These are phyloP conservation scores for Drosophila lacteicornis DNA, from an alignment of 1,140 invertebrate species.

Conservation along the genomic window DNA sequence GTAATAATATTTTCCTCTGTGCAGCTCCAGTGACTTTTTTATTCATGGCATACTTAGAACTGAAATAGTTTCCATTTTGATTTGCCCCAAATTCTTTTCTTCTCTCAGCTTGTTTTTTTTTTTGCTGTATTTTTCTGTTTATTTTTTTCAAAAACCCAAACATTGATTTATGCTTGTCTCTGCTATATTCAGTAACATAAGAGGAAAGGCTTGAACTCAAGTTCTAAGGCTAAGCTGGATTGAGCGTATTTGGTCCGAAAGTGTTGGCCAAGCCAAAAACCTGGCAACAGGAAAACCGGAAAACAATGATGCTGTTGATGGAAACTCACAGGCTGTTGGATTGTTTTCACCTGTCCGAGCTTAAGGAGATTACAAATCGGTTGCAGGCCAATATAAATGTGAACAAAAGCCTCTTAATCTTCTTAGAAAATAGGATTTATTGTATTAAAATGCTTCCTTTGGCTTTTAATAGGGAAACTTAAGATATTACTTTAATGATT, in stretches of 20 bases:
- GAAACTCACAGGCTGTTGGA: slow-evolving; percentile 3
- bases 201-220: slow-evolving; percentile 1
- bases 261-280: slow-evolving; percentile 9
- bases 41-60: slow-evolving; percentile 53
- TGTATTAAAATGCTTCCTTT: neutral
- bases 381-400: slow-evolving; percentile 1
- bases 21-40: slow-evolving; percentile 4
- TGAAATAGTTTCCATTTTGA: slow-evolving; percentile 22
- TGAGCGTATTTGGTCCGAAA: neutral
- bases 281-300: neutral
- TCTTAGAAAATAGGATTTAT: neutral
- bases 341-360: slow-evolving; percentile 9
- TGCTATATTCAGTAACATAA: slow-evolving; percentile 21
- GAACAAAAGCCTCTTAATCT: neutral
- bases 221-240: slow-evolving; percentile 23
- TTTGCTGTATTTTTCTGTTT: slow-evolving; percentile 4
- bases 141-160: slow-evolving; percentile 19
- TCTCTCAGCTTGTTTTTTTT: neutral
- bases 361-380: slow-evolving; percentile 20
- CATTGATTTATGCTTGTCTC: slow-evolving; percentile 64
- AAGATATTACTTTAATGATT: too few species aligned
- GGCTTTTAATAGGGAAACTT: neutral
- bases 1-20: neutral
- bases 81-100: slow-evolving; percentile 15
- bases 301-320: neutral